Conservation (phyloP, 2,888 invertebrate species). For the Acronicta alni region DNA sequence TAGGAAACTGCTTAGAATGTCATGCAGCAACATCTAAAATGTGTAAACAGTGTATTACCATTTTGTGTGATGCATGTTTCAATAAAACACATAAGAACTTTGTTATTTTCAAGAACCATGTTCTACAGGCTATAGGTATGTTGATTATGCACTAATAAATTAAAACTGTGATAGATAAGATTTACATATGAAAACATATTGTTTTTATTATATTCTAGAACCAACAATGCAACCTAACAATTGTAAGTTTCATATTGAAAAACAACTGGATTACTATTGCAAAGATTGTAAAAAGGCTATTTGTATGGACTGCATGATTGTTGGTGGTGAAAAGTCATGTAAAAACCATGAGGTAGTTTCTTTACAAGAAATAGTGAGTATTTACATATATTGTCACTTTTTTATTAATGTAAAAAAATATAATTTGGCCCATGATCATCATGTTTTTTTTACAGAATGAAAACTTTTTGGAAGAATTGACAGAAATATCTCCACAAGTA, state of each 20-base stretch:
- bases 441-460: constrained; percentile 79
- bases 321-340: constrained; percentile 81
- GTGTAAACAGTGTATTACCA: constrained; percentile 79
- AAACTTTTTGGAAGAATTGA: constrained; percentile 69
- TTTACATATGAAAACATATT: background rate
- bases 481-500: constrained; percentile 72
- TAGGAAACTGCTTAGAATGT: constrained; percentile 81
- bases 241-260: constrained; percentile 76
- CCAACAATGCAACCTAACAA: constrained; percentile 51
- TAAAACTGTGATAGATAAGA: too few species aligned
- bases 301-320: constrained; percentile 84
- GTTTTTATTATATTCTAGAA: constrained; percentile 56
- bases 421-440: too few species aligned
- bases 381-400: background rate
- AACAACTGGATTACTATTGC: constrained; percentile 80
- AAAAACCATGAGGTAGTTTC: constrained; percentile 79
- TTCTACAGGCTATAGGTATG: constrained; percentile 72
- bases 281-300: constrained; percentile 76
- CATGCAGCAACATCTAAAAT: constrained; percentile 70
- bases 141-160: background rate
- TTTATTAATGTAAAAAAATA: too few species aligned
- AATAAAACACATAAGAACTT: constrained; percentile 82
- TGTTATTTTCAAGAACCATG: constrained; percentile 81
- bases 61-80: constrained; percentile 80
- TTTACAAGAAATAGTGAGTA: constrained; percentile 79